Evolutionary conservation across 2,113 vertebrate genomes (phyloP).

Genomic region (Excalfactoria chinensis): DNA sequence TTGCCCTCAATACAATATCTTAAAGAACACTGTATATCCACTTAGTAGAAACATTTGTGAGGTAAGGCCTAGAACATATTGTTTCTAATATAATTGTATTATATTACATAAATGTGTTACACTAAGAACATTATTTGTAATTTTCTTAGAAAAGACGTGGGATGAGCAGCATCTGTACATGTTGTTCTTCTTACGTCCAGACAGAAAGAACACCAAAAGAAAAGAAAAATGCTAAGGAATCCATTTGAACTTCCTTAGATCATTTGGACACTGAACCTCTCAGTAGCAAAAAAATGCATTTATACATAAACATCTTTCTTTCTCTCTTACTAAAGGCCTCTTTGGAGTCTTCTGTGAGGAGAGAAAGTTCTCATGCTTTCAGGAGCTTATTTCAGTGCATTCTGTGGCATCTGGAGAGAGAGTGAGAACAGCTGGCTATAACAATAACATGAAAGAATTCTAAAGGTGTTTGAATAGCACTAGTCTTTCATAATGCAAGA

Average conservation of each 20-base stretch:
- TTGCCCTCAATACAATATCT: not conserved
- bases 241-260: not conserved
- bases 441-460: not conserved
- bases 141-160: not conserved
- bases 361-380: not conserved
- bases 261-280: not conserved
- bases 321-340: not conserved
- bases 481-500: not conserved
- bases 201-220: not conserved
- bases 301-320: not conserved
- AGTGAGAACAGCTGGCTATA: not conserved
- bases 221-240: not conserved
- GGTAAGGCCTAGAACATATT: not conserved
- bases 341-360: not conserved
- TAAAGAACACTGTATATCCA: not conserved
- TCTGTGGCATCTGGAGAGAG: not conserved
- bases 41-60: not conserved
- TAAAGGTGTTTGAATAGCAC: not conserved
- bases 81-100: not conserved
- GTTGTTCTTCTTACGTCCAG: not conserved
- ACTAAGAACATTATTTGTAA: not conserved
- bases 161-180: not conserved
- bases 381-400: not conserved
- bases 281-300: not conserved
- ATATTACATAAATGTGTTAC: not conserved